These are phyloP conservation scores for Cyrtonyx montezumae DNA, from an alignment of 2,113 vertebrate genomes.

Conservation along the genomic window DNA sequence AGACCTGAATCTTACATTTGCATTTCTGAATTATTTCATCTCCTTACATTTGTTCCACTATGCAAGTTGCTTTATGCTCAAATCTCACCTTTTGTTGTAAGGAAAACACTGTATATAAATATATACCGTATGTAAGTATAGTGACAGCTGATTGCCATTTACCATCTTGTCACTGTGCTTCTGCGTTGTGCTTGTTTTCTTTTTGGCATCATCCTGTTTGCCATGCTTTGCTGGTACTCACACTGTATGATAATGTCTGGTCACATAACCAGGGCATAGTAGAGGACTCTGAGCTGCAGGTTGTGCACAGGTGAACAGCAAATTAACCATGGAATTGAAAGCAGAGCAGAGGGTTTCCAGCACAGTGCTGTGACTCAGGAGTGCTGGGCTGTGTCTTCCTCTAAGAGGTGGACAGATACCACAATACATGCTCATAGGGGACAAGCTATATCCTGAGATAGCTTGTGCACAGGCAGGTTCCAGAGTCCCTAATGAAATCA, in stretches of 20 bases:
- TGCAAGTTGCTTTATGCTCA: neutral
- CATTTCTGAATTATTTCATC: neutral
- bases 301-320: neutral
- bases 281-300: neutral
- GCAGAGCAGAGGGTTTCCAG: neutral
- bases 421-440: neutral
- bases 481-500: conserved; percentile 12
- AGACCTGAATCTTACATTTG: rapidly evolving
- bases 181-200: neutral
- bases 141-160: neutral
- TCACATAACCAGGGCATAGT: neutral
- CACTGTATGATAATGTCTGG: neutral
- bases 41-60: neutral
- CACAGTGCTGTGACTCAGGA: neutral
- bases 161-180: neutral
- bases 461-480: neutral
- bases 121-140: too few species aligned
- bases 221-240: neutral
- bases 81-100: neutral
- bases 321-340: neutral
- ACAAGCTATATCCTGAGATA: neutral
- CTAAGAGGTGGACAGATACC: neutral
- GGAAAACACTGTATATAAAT: rapidly evolving
- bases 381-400: neutral
- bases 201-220: neutral